Conservation (phyloP, 2,888 invertebrate genomes). For the Leptopilina drosophilae region DNA sequence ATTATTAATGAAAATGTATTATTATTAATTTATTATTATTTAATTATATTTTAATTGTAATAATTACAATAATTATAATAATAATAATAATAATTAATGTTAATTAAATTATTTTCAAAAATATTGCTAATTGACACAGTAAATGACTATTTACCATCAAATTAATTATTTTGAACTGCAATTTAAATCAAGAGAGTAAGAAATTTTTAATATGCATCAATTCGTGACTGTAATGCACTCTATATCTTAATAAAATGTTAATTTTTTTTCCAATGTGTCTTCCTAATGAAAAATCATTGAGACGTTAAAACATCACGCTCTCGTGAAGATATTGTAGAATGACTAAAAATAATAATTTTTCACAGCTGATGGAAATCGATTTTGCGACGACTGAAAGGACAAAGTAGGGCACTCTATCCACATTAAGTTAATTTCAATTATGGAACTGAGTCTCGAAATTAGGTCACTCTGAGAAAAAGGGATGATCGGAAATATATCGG, state of each 20-base stretch:
- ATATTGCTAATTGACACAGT: no score
- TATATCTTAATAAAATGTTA: not conserved
- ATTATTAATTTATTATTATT: no score
- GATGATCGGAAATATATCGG: slow-evolving; percentile 18
- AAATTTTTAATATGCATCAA: no score
- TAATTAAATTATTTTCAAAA: no score
- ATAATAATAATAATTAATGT: no score
- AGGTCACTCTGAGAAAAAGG: slow-evolving; percentile 35
- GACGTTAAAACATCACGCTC: not conserved
- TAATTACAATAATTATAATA: no score
- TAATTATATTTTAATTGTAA: no score
- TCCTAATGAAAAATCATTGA: not conserved
- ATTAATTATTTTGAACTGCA: no score
- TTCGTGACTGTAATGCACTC: no score
- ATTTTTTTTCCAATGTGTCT: not conserved
- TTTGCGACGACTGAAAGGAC: slow-evolving; percentile 29
- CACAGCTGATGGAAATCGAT: slow-evolving; percentile 27
- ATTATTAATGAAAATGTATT: no score
- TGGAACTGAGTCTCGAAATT: slow-evolving; percentile 24
- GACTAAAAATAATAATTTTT: slow-evolving; percentile 34
- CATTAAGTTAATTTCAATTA: slow-evolving; percentile 39
- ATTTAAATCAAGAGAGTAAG: no score
- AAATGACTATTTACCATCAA: no score
- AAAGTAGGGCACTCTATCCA: slow-evolving; percentile 37
- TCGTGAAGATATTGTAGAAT: slow-evolving; percentile 4